Base-by-base conservation (phyloP, 2,113 vertebrate genomes). In the Himantopus leucocephalus region DNA sequence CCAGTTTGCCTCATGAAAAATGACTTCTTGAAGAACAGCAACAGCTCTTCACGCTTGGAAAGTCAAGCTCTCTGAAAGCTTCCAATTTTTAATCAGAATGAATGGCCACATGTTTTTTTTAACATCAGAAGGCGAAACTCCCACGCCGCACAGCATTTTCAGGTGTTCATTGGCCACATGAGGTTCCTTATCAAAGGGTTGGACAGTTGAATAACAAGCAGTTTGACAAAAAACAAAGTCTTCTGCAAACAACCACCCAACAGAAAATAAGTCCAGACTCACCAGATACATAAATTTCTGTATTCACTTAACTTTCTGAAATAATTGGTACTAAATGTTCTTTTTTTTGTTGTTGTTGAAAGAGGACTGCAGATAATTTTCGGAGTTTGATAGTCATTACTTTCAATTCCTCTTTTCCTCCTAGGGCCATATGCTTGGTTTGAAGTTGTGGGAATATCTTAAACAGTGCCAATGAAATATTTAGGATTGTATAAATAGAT, bases 401-500 rank as follows among this genome's bases (percentile, higher is more conserved):
- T 86, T 92, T 52, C 67, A 62, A 22, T 50, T 88, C n/a, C 10
- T 77, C 39, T 86, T 83, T 81, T 63, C 55, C 37, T 94, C 78
- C 64, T 59, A 67, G 79, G 85, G 63, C 85, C 88, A 88, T 64
- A 53, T 88, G 88, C 76, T 70, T 76, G 79, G 59, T 93, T 90
- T 93, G 79, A 92, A 80, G 88, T 81, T 59, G 56, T 90, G 94
- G 75, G 85, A 92, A 92, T 94, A 88, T 66, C 88, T 77, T 88
- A 32, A 90, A 66, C 50, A 35, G 50, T 76, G 82, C 85, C 67
- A 93, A 83, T 94, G 82, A 93, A 97, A 96, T 94, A 95, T 94
- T 97, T 94, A 96, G 52, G 82, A 90, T 56, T 82, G 85, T 77
- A 88, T 88, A 71, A 95, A 84, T 45, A 90, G 85, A 94, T 94